phyloP scores from a whole-genome alignment of 2,113 vertebrate genomes.

The Malurus cyaneus region DNA sequence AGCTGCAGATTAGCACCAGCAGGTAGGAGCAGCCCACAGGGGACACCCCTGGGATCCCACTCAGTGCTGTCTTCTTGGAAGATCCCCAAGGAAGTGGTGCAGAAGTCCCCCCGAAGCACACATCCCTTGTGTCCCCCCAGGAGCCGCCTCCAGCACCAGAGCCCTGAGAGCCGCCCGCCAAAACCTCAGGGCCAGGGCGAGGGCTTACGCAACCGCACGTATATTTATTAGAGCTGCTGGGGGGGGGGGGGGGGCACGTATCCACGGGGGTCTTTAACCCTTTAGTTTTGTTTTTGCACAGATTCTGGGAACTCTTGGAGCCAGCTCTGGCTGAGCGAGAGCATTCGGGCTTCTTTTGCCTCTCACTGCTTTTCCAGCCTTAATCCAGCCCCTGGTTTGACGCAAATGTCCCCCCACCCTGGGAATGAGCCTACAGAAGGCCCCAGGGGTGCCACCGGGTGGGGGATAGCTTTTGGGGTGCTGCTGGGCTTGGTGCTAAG shows the following conservation, averaged over 20 bases:
- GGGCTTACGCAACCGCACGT: background rate
- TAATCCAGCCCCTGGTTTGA: background rate
- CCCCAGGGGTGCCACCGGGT: accelerated
- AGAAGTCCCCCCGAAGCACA: conserved; percentile 12
- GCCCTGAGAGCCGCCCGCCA: accelerated
- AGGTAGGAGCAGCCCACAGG: background rate
- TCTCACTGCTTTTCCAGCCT: conserved; percentile 48
- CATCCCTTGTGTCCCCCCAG: background rate
- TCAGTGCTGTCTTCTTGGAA: background rate
- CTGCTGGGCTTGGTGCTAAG: conserved; percentile 41
- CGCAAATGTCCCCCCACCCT: accelerated
- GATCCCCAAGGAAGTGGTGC: background rate
- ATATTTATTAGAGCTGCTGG: conserved; percentile 36
- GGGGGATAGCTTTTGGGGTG: background rate
- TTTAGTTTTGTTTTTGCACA: conserved; percentile 59
- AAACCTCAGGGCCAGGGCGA: background rate
- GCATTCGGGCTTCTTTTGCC: background rate
- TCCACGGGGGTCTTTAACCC: background rate
- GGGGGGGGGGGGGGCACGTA: background rate
- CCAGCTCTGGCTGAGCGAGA: background rate
- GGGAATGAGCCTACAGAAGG: background rate
- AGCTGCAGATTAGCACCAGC: background rate
- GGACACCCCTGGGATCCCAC: background rate
- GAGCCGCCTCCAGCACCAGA: background rate
- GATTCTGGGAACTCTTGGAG: background rate